These are phyloP conservation scores for Drosophila emarginata DNA, from an alignment of 2,888 invertebrate species.

Conservation along the genomic window DNA sequence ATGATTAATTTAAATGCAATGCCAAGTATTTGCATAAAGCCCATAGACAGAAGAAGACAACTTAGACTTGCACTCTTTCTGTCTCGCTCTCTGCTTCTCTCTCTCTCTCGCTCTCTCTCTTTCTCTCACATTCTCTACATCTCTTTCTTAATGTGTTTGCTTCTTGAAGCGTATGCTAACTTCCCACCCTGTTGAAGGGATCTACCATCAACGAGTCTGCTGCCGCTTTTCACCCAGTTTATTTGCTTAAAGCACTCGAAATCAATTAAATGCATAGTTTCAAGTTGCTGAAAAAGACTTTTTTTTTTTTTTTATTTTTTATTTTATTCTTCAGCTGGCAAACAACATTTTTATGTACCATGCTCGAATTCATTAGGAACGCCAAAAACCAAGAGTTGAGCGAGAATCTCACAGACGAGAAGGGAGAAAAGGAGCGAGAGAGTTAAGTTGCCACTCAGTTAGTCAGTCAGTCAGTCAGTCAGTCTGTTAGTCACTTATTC, in stretches of 20 bases:
- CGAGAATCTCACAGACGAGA: not conserved
- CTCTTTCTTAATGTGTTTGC: conserved; percentile 60
- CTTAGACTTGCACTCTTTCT: conserved; percentile 33
- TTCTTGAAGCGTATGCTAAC: conserved; percentile 55
- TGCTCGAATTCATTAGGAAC: conserved; percentile 73
- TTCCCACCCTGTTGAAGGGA: conserved; percentile 9
- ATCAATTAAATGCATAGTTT: conserved; percentile 77
- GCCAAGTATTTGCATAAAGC: conserved; percentile 61
- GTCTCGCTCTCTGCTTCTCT: not conserved
- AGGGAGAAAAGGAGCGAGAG: not conserved
- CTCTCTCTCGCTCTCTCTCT: not conserved
- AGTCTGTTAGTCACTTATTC: too few relatives aligned
- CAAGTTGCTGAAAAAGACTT: conserved; percentile 53
- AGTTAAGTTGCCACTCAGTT: conserved; percentile 42
- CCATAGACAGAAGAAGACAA: conserved; percentile 25
- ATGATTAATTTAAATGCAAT: conserved; percentile 77
- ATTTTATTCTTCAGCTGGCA: not conserved
- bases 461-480: conserved; percentile 1
- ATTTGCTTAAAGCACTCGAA: conserved; percentile 65
- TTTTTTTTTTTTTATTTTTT: conserved; percentile 18
- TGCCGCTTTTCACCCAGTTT: conserved; percentile 24
- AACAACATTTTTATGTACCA: conserved; percentile 68
- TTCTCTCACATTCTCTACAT: conserved; percentile 9
- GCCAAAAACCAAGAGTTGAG: conserved; percentile 36
- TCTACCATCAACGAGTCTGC: not conserved